Base-by-base conservation (phyloP, 1,140 invertebrate species). In the Charaxes varanes region DNA sequence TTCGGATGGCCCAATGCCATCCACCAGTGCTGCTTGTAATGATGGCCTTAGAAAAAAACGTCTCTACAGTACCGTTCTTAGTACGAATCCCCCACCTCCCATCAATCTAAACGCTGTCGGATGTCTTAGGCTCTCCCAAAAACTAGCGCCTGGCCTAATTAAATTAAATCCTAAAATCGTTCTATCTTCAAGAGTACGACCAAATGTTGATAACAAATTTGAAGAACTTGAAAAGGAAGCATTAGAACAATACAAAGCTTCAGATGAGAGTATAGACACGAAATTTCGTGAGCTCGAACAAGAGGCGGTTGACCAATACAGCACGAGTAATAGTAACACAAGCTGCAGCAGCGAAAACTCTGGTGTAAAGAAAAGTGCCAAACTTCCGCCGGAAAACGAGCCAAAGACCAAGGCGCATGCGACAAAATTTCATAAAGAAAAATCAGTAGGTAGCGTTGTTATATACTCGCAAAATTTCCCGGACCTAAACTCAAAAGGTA, bases 151-250 rank as follows among this genome's bases (percentile, higher is more conserved):
- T 8, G 77, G 79, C 0, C 47, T 83, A 2, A 46, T 83, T 10
- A 79, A 77, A 41, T 49, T 83, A 2, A 83, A 78, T 36, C 65
- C 76, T 2, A 83, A 83, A 53, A 63, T 79, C 10, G 62, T 72
- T 7, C 46, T 77, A 17, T 59, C 67, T 10, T 46, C 65, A 4
- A 64, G 73, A 34, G 38, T 68, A n/a, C 45, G 67, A 22, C 53
- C 63, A 6, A 69, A 64, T 12, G 58, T 72, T 1, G 78, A 81
- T 19, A 65, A 64, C 13, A 82, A 78, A 54, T 83, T 79, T 47
- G 82, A 84, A 19, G 77, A 83, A 44, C 52, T 85, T 2, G 82
- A 85, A 51, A 83, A 81, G 33, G 77, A 85, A 57, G 82, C 82
- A 8, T 40, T 85, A n/a, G 80, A 84, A 46, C 82, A 85, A 34